phyloP scores from a whole-genome alignment of 1,140 invertebrate genomes.

The Halesus radiatus region DNA sequence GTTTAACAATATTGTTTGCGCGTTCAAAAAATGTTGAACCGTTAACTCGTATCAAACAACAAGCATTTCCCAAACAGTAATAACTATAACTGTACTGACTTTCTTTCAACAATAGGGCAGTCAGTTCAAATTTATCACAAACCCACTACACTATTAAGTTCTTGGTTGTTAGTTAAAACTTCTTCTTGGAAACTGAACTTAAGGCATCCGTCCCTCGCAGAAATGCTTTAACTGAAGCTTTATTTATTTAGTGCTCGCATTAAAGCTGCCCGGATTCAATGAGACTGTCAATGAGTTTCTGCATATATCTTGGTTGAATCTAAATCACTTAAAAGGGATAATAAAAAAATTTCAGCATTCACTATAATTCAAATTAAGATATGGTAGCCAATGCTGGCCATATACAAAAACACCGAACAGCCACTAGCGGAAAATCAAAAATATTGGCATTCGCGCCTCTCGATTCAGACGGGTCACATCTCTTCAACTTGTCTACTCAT shows the following conservation, averaged over 20 bases:
- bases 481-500: too few relatives aligned
- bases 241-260: neutral
- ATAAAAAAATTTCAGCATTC: too few relatives aligned
- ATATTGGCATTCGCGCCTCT: too few relatives aligned
- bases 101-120: slow-evolving; percentile 37
- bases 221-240: neutral
- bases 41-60: neutral
- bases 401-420: too few relatives aligned
- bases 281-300: neutral
- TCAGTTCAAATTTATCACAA: slow-evolving; percentile 43
- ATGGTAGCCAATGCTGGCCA: too few relatives aligned
- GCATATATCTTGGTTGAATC: too few relatives aligned
- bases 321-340: too few relatives aligned
- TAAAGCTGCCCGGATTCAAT: neutral
- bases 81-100: slow-evolving; percentile 7
- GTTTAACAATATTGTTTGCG: neutral
- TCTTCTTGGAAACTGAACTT: neutral
- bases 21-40: neutral
- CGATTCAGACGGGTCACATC: too few relatives aligned
- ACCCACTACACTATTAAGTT: slow-evolving; percentile 32
- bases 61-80: neutral
- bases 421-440: too few relatives aligned
- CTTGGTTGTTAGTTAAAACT: slow-evolving; percentile 37
- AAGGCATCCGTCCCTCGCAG: neutral
- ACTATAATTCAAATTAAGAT: too few relatives aligned